Evolutionary conservation across 2,888 invertebrate species (phyloP).

Genomic region (Coronaproctus castanopsis): DNA sequence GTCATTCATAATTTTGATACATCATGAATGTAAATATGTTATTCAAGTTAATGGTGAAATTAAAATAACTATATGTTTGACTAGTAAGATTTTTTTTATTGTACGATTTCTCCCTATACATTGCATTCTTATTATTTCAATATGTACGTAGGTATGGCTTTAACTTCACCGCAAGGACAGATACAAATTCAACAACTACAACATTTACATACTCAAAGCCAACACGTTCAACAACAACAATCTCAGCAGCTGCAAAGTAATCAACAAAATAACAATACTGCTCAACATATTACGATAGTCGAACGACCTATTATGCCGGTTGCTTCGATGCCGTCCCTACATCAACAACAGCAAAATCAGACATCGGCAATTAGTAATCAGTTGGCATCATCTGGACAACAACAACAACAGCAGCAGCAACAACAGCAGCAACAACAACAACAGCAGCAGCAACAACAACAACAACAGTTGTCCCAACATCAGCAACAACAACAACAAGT

Average conservation of each 20-base stretch:
- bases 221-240: constrained; percentile 23
- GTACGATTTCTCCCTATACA: too few relatives aligned
- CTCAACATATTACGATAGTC: background rate
- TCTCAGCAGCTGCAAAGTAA: constrained; percentile 16
- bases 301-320: constrained; percentile 11
- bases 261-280: background rate
- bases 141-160: too few relatives aligned
- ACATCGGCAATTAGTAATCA: background rate
- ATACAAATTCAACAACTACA: background rate
- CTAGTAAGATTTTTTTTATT: too few relatives aligned
- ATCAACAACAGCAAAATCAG: background rate
- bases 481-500: constrained; percentile 9
- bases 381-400: constrained; percentile 28
- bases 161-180: background rate
- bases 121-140: too few relatives aligned
- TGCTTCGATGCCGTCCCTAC: constrained; percentile 12
- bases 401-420: constrained; percentile 23
- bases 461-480: constrained; percentile 25
- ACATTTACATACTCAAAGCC: constrained; percentile 20
- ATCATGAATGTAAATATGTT: too few relatives aligned
- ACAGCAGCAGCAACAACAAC: constrained; percentile 24
- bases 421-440: constrained; percentile 16
- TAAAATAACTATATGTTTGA: too few relatives aligned
- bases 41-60: too few relatives aligned
- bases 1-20: too few relatives aligned